These are phyloP conservation scores for Halcyon smyrnensis DNA, from an alignment of 2,797 vertebrate species.

Conservation along the genomic window DNA sequence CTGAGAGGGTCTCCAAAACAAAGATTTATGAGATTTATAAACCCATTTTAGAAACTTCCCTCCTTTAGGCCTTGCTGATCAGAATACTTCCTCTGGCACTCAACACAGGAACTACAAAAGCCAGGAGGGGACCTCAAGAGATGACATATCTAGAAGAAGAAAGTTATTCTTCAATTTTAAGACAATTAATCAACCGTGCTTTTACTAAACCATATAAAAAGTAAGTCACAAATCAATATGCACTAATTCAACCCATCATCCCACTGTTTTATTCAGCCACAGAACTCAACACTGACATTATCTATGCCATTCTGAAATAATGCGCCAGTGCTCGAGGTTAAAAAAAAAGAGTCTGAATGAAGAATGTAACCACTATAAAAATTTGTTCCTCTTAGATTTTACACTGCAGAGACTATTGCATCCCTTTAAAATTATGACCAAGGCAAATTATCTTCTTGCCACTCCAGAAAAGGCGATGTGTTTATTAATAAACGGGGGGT, in stretches of 20 bases:
- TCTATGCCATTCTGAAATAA: slow-evolving; percentile 12
- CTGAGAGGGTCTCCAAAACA: not conserved
- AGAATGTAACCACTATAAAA: not conserved
- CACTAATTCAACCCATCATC: not conserved
- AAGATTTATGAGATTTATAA: not conserved
- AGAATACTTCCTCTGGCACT: not conserved
- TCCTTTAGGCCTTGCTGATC: not conserved
- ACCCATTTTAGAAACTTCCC: not conserved
- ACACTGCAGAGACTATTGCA: not conserved
- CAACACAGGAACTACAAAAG: not conserved
- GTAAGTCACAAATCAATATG: slow-evolving; percentile 23
- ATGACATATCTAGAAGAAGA: not conserved
- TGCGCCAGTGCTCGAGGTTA: not conserved
- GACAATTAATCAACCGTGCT: not conserved
- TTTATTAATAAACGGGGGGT: not conserved
- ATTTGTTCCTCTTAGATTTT: not conserved
- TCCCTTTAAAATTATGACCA: slow-evolving; percentile 25
- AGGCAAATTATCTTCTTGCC: not conserved
- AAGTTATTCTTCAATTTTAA: not conserved
- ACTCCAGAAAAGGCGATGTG: slow-evolving; percentile 31
- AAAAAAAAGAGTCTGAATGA: not conserved
- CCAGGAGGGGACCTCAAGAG: not conserved
- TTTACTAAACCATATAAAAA: slow-evolving; percentile 16
- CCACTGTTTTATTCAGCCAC: slow-evolving; percentile 35
- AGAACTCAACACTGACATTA: not conserved